Conservation (phyloP, 2,113 vertebrate species). For the Pachycephala philippinensis region DNA sequence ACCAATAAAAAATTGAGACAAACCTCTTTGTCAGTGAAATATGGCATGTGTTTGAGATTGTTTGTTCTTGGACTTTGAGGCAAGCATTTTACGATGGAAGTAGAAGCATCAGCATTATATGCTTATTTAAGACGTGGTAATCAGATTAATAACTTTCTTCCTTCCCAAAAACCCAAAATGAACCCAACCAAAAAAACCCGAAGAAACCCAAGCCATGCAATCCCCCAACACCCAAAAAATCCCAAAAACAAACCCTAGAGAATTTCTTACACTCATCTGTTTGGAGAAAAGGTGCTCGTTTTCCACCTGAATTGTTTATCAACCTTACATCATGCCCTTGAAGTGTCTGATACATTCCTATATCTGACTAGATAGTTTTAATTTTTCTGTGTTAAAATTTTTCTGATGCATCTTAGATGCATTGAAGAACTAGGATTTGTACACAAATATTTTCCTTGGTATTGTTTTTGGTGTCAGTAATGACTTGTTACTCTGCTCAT, state of each 20-base stretch:
- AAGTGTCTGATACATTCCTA: neutral
- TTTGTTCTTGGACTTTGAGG: neutral
- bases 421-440: neutral
- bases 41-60: neutral
- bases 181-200: neutral
- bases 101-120: neutral
- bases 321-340: neutral
- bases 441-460: neutral
- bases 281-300: neutral
- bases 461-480: neutral
- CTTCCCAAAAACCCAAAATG: accelerated
- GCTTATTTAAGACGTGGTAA: neutral
- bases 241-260: neutral
- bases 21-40: neutral
- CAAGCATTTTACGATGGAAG: neutral
- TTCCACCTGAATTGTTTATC: neutral
- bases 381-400: neutral
- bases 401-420: neutral
- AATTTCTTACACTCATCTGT: neutral
- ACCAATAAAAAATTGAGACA: neutral
- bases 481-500: slow-evolving; percentile 34
- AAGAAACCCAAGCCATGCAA: neutral
- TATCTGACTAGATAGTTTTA: neutral
- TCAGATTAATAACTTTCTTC: neutral
- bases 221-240: neutral